Base-by-base conservation (phyloP, 2,888 invertebrate genomes). In the Caenorhabditis zanzibari region DNA sequence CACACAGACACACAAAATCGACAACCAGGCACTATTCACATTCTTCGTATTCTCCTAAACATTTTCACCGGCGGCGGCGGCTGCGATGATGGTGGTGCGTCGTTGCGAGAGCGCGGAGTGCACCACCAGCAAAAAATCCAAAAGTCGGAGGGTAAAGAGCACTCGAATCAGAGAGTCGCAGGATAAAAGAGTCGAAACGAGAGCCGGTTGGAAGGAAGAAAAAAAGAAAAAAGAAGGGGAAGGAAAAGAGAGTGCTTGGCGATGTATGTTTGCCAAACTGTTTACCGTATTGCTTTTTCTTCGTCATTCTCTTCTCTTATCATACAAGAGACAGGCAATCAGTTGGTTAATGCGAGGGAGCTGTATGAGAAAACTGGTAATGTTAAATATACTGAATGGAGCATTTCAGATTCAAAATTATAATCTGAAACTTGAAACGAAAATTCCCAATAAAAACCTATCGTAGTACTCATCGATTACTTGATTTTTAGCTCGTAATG, bases 251-350 rank as follows among this genome's bases (percentile, higher is more conserved):
- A 69, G 61, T 63, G 71, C 71, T 76, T 69, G 76, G 69, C 69
- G 76, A 59, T 61, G 63, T 77, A 71, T 77, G 71, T 77, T 71
- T 77, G 77, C 77, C 63, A 71, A 77, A 77, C 77, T 77, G 77
- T 77, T 77, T 77, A 71, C 77, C 71, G 71, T 77, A 77, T 77
- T 77, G 61, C 61, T 77, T 68, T 76, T 77, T 77, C 71, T 71
- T 77, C 77, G 69, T 71, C 77, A 63, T 66, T 61, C 54, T 73
- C 10, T 10, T 47, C 19, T 63, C 77, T 77, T 77, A 76, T 76
- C 76, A 76, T 52, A 76, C 52, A 49, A 28, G 58, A 59, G 59
- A 59, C 35, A 72, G 47, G 59, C 35, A 58, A 59, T 69, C 41
- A 59, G 59, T 76, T 68, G 59, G 68, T 47, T 59, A 24, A 32